Conservation (phyloP, 1,140 invertebrate genomes). For the Trigoniulus corallinus region DNA sequence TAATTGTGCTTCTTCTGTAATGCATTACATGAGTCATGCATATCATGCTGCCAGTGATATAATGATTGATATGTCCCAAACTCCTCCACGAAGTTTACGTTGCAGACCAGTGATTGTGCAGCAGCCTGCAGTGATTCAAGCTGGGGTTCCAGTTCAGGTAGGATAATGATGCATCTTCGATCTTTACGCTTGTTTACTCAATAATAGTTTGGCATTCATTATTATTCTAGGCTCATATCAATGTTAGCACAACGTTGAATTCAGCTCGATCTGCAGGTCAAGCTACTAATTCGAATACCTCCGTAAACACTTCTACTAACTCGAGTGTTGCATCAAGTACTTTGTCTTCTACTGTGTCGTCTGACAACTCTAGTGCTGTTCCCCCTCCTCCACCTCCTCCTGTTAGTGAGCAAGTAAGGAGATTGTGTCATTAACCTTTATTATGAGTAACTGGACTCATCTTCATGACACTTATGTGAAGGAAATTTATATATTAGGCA, state of each 20-base stretch:
- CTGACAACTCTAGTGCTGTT: no score
- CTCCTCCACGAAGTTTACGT: conserved; percentile 47
- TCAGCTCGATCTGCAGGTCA: neutral
- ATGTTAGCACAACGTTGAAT: neutral
- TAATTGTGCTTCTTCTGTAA: conserved; percentile 51
- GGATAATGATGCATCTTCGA: neutral
- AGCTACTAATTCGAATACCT: neutral
- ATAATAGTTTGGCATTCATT: neutral
- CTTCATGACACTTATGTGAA: neutral
- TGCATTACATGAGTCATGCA: conserved; percentile 70
- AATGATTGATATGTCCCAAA: conserved; percentile 46
- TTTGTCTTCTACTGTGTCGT: no score
- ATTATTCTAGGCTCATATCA: no score
- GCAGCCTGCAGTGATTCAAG: conserved; percentile 41
- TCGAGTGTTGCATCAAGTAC: no score
- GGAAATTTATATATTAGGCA: neutral
- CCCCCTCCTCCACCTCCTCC: neutral
- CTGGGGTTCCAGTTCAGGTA: conserved; percentile 46
- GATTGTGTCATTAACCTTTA: no score
- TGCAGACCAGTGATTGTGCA: conserved; percentile 53
- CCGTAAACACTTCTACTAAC: no score
- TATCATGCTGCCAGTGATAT: conserved; percentile 77
- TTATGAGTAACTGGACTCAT: no score
- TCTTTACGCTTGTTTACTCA: neutral
- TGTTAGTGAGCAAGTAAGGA: no score